phyloP scores from a whole-genome alignment of 2,113 vertebrate genomes.

The Mustelus asterias region DNA sequence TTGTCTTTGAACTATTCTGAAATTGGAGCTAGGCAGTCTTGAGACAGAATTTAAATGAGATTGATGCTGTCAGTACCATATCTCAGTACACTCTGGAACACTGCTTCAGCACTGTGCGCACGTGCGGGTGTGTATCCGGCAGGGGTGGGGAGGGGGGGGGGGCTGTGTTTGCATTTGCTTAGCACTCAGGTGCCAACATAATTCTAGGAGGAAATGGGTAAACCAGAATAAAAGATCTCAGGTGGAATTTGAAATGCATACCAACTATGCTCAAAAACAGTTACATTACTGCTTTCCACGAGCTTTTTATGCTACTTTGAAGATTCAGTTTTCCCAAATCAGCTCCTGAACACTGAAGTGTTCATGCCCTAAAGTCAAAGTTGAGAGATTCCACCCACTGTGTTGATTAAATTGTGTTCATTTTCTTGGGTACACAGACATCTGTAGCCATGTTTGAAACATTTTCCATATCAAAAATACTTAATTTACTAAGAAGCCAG shows the following conservation, averaged over 20 bases:
- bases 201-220: neutral
- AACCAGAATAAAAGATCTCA: neutral
- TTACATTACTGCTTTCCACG: neutral
- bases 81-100: neutral
- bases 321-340: neutral
- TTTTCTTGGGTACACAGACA: neutral
- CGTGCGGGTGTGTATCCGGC: no score
- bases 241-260: neutral
- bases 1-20: no score
- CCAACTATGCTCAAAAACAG: neutral
- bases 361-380: neutral
- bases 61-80: neutral
- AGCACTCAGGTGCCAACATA: neutral
- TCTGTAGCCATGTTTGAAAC: neutral
- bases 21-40: no score
- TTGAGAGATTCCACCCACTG: no score
- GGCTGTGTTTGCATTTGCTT: no score
- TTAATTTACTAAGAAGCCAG: neutral
- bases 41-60: neutral
- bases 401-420: neutral
- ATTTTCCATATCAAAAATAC: neutral
- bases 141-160: no score
- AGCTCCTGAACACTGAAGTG: neutral
- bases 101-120: no score
- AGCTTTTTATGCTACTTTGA: neutral